Conservation (phyloP, 2,888 invertebrate species). For the Drosophila mimica region DNA sequence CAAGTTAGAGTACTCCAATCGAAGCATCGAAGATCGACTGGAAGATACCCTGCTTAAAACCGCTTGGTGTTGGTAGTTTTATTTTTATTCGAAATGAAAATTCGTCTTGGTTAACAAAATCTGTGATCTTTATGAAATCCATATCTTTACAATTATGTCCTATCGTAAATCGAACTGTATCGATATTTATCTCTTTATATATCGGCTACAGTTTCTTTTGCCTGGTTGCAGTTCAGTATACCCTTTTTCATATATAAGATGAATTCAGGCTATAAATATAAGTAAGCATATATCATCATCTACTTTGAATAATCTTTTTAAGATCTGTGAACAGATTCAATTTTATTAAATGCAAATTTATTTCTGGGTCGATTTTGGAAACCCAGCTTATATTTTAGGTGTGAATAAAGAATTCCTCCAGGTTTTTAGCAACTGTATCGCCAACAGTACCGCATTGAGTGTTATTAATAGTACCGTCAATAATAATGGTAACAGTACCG, state of each 20-base stretch:
- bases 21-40: not conserved
- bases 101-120: too few species aligned
- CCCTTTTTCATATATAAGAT: not conserved
- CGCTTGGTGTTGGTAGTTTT: not conserved
- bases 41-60: not conserved
- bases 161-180: not conserved
- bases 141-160: not conserved
- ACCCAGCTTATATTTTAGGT: not conserved
- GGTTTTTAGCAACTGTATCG: not conserved
- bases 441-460: not conserved
- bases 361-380: not conserved
- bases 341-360: not conserved
- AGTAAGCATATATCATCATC: not conserved
- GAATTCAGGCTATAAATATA: not conserved
- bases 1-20: not conserved
- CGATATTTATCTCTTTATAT: not conserved
- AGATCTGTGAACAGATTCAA: not conserved
- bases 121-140: not conserved
- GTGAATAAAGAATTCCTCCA: not conserved
- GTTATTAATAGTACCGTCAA: not conserved
- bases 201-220: not conserved
- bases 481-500: too few species aligned
- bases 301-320: not conserved
- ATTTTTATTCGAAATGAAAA: fast-evolving
- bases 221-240: not conserved